A percentile compares a stretch with the other conserved stretches of the same genome.
These are phyloP conservation scores for Phenacoccus solenopsis DNA, from an alignment of 1,140 invertebrate genomes.

Conservation along the genomic window DNA sequence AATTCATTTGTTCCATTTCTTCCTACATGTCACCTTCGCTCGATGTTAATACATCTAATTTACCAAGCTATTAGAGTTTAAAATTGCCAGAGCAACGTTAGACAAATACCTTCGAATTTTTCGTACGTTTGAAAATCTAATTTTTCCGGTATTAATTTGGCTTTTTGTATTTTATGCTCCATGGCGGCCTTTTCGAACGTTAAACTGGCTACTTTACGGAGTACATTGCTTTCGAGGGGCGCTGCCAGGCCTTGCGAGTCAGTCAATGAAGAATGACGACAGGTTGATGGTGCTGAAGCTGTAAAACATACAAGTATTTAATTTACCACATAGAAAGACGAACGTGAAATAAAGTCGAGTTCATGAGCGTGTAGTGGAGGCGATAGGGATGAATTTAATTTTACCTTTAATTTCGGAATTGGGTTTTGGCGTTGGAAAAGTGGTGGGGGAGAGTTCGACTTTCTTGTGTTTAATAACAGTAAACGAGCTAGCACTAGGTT, in stretches of 20 bases:
- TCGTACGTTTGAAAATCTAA: constrained; percentile 68
- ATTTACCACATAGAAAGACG: not conserved
- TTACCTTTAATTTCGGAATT: constrained; percentile 5
- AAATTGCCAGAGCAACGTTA: no score
- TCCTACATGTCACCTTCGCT: not conserved
- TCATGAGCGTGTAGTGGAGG: not conserved
- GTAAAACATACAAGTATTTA: not conserved
- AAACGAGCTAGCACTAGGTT: not conserved
- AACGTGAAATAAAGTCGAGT: no score
- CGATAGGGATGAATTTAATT: not conserved
- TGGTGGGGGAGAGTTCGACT: constrained; percentile 2
- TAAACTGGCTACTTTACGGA: not conserved
- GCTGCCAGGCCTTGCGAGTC: not conserved
- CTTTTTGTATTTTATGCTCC: constrained; percentile 48
- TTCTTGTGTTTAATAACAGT: constrained; percentile 3
- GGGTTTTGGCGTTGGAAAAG: not conserved
- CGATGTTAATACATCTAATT: no score
- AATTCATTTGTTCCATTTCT: not conserved
- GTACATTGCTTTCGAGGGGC: not conserved
- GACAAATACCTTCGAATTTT: constrained; percentile 85
- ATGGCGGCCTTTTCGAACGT: constrained; percentile 62
- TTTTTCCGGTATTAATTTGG: constrained; percentile 68
- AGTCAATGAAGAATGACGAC: not conserved
- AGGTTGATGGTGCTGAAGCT: not conserved
- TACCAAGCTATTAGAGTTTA: no score